A percentile compares a stretch with the other conserved stretches of the same genome.
Conservation (phyloP, 2,888 invertebrate species). For the Terebella lapidaria region DNA sequence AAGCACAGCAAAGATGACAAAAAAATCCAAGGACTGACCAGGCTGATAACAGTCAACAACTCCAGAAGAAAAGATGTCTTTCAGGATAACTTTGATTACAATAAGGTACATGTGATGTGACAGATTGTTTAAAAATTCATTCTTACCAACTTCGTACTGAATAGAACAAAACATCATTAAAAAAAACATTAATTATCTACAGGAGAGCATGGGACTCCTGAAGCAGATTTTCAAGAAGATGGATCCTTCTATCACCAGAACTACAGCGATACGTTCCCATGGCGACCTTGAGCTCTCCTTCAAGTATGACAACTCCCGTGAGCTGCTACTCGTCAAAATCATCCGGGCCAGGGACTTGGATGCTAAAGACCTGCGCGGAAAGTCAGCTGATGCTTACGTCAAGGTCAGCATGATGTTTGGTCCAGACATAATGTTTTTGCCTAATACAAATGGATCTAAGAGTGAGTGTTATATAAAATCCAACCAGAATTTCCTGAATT, state of each 20-base stretch:
- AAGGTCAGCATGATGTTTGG: constrained; percentile 26
- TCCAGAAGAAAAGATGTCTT: too few species aligned
- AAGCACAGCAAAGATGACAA: too few species aligned
- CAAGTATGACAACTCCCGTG: constrained; percentile 37
- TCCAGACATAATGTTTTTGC: neutral
- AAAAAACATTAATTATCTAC: too few species aligned
- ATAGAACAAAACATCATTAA: too few species aligned
- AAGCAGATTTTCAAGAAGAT: constrained; percentile 43
- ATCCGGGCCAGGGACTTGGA: constrained; percentile 38
- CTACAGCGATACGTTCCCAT: constrained; percentile 26
- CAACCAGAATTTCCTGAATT: neutral
- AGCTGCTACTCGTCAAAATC: constrained; percentile 41
- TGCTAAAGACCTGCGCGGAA: constrained; percentile 36
- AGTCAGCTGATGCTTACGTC: constrained; percentile 42
- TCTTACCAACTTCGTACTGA: too few species aligned
- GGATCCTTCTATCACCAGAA: constrained; percentile 40
- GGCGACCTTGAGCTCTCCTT: constrained; percentile 45
- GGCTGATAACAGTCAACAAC: too few species aligned
- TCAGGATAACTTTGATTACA: too few species aligned
- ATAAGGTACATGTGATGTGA: too few species aligned
- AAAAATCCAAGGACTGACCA: too few species aligned
- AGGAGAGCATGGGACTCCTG: constrained; percentile 42
- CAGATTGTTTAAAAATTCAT: too few species aligned
- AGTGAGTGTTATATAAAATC: neutral
- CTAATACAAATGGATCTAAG: neutral